Conservation (phyloP, 2,888 invertebrate species). For the Ichneumoninae sp. region DNA sequence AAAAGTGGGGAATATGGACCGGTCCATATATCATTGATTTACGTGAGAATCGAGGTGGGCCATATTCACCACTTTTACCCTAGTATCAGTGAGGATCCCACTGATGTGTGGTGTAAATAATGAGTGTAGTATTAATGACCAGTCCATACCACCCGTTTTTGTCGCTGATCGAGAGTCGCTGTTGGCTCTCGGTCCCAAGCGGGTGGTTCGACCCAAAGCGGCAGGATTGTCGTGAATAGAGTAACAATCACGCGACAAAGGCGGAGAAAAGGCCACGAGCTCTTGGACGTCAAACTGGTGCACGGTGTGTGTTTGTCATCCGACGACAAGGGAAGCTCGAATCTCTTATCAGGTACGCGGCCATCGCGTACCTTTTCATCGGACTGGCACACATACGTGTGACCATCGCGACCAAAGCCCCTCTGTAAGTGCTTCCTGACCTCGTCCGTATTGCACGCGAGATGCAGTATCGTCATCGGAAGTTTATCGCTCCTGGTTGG, state of each 20-base stretch:
- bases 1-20: too few species aligned
- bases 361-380: constrained; percentile 60
- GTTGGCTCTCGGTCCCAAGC: constrained; percentile 9
- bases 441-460: constrained; percentile 13
- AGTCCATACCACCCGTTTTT: too few species aligned
- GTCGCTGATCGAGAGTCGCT: neutral
- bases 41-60: too few species aligned
- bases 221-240: constrained; percentile 29
- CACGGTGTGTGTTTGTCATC: constrained; percentile 9
- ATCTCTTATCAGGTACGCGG: constrained; percentile 58
- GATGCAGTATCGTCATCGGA: constrained; percentile 52
- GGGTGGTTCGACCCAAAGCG: constrained; percentile 7
- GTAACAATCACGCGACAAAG: constrained; percentile 32
- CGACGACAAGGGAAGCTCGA: constrained; percentile 24
- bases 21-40: too few species aligned
- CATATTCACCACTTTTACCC: too few species aligned
- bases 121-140: neutral
- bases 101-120: too few species aligned
- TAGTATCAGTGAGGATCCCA: neutral
- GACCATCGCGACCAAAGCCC: constrained; percentile 9
- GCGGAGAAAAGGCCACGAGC: constrained; percentile 12
- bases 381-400: constrained; percentile 1
- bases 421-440: constrained; percentile 36
- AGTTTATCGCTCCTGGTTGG: constrained; percentile 58
- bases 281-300: constrained; percentile 15